phyloP scores from a whole-genome alignment of 2,888 invertebrate species.

The Ischnus inquisitorius region DNA sequence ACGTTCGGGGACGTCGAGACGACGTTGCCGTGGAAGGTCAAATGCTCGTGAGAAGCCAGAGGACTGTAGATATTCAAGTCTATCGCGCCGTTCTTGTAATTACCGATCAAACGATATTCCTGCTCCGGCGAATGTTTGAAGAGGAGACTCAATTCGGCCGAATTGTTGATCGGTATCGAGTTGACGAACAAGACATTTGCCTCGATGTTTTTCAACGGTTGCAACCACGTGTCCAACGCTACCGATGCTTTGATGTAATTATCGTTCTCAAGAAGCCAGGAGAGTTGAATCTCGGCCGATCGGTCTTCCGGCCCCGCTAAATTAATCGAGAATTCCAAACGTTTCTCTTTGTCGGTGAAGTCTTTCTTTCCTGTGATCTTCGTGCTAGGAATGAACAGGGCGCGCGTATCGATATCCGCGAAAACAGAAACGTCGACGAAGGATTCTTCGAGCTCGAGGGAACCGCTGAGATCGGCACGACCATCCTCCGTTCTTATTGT shows the following conservation, averaged over 20 bases:
- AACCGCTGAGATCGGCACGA: slow-evolving; percentile 86
- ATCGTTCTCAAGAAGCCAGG: slow-evolving; percentile 81
- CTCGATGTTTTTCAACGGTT: slow-evolving; percentile 80
- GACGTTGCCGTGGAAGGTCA: slow-evolving; percentile 77
- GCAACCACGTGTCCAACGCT: slow-evolving; percentile 83
- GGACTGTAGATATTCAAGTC: slow-evolving; percentile 74
- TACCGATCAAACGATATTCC: slow-evolving; percentile 74
- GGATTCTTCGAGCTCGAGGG: slow-evolving; percentile 89
- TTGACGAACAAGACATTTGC: slow-evolving; percentile 77
- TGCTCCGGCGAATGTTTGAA: slow-evolving; percentile 74
- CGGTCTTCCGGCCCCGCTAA: slow-evolving; percentile 85
- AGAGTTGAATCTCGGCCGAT: slow-evolving; percentile 78
- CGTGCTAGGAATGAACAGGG: slow-evolving; percentile 89
- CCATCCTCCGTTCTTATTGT: slow-evolving; percentile 86
- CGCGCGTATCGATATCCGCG: slow-evolving; percentile 88
- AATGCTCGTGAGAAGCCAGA: slow-evolving; percentile 63
- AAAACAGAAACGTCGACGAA: slow-evolving; percentile 89
- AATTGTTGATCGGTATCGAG: slow-evolving; percentile 72
- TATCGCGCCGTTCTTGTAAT: slow-evolving; percentile 71
- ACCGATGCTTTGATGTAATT: slow-evolving; percentile 78
- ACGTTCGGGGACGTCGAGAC: neutral
- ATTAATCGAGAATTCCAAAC: slow-evolving; percentile 88
- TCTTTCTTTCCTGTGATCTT: slow-evolving; percentile 90
- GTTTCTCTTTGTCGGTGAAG: slow-evolving; percentile 89
- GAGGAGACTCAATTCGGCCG: slow-evolving; percentile 69